These are phyloP conservation scores for Eristalis intricaria DNA, from an alignment of 2,888 invertebrate genomes.

Conservation along the genomic window DNA sequence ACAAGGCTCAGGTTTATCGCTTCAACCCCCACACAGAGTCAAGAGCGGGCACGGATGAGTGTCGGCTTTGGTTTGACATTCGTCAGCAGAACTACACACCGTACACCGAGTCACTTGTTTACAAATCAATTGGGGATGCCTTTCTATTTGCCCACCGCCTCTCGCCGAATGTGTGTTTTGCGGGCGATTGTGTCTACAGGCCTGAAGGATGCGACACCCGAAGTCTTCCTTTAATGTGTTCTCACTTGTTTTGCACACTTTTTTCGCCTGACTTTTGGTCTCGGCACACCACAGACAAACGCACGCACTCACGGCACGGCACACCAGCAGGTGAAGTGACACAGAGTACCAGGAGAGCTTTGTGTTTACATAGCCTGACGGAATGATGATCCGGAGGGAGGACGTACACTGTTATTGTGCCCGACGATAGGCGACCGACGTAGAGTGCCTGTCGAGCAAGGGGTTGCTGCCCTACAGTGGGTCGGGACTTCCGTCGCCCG, in stretches of 20 bases:
- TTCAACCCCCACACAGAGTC: neutral
- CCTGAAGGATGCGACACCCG: conserved; percentile 27
- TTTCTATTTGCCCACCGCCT: conserved; percentile 44
- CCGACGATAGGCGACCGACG: conserved; percentile 9
- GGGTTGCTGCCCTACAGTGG: conserved; percentile 36
- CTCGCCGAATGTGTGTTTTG: conserved; percentile 22
- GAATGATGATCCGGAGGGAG: neutral
- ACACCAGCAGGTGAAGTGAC: conserved; percentile 47
- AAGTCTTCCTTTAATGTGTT: neutral
- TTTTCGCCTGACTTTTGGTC: neutral
- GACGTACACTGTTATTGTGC: conserved; percentile 11
- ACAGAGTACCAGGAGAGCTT: conserved; percentile 45
- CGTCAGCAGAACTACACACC: conserved; percentile 20
- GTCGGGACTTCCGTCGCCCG: conserved; percentile 44
- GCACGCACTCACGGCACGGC: conserved; percentile 21
- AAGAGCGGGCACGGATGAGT: neutral
- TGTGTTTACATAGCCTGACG: conserved; percentile 52
- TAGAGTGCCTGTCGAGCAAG: neutral
- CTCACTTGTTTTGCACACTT: conserved; percentile 12
- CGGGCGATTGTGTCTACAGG: conserved; percentile 31
- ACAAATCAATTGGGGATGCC: conserved; percentile 44
- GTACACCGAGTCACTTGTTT: conserved; percentile 48
- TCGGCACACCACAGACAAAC: neutral
- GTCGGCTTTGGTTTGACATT: conserved; percentile 21
- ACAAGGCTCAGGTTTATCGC: neutral